Conservation (phyloP, 2,797 vertebrate genomes). For the Numenius phaeopus region DNA sequence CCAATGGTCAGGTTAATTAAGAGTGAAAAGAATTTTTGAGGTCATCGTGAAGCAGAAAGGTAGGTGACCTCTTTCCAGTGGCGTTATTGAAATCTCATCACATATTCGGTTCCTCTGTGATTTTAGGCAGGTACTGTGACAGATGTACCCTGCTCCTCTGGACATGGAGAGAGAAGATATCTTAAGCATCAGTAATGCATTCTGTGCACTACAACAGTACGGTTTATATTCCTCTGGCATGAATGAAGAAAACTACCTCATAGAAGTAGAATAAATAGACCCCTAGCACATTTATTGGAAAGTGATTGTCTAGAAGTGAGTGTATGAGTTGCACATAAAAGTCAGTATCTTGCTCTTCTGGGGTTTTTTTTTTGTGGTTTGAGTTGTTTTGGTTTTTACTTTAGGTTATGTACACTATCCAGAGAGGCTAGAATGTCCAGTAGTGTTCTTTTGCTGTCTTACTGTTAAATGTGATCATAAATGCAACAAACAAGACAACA, state of each 20-base stretch:
- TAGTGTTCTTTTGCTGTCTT: neutral
- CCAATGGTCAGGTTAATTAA: neutral
- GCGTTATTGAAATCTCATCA: neutral
- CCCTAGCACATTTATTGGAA: neutral
- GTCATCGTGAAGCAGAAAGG: neutral
- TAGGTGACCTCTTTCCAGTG: neutral
- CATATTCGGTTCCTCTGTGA: neutral
- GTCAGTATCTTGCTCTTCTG: neutral
- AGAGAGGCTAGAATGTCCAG: neutral
- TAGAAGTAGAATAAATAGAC: neutral
- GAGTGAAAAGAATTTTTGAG: slow-evolving; percentile 13
- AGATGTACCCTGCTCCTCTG: neutral
- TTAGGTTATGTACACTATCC: neutral
- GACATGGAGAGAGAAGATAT: neutral
- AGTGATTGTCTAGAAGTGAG: neutral
- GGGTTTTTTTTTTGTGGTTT: neutral
- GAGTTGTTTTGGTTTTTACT: neutral
- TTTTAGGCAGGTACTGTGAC: neutral
- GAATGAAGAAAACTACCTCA: neutral
- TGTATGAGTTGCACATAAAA: neutral
- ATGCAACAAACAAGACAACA: neutral
- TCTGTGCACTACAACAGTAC: neutral
- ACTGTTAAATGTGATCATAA: neutral
- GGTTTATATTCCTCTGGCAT: neutral
- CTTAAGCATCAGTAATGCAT: neutral